Percentiles rank a stretch among this genome's conserved stretches.
These are phyloP conservation scores for Muraenolepis orangiensis DNA, from an alignment of 2,797 vertebrate species.

Conservation along the genomic window DNA sequence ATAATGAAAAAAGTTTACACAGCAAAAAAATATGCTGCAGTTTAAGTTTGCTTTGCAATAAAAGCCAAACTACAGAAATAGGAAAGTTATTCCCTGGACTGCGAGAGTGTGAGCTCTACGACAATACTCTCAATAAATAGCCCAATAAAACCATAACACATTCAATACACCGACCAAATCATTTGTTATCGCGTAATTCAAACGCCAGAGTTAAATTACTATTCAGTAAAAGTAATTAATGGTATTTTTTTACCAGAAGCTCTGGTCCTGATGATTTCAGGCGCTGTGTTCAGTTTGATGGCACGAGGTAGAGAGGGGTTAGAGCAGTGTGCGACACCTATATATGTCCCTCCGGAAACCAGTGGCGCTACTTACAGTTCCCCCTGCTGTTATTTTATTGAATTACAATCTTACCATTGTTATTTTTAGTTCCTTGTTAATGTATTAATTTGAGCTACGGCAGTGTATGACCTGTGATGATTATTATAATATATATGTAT, in stretches of 20 bases:
- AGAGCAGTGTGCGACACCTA: slow-evolving; percentile 13
- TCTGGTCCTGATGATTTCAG: neutral
- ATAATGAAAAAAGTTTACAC: too few species aligned
- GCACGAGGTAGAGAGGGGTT: slow-evolving; percentile 23
- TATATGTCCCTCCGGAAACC: slow-evolving; percentile 43
- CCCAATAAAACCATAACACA: neutral
- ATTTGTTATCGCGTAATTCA: neutral
- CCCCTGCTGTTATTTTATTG: slow-evolving; percentile 27
- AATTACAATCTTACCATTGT: neutral
- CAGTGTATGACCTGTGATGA: neutral
- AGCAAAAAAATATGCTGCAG: too few species aligned
- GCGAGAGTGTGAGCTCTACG: too few species aligned
- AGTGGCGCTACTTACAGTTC: slow-evolving; percentile 40
- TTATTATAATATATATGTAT: too few species aligned
- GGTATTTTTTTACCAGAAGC: slow-evolving; percentile 22
- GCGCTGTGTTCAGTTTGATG: slow-evolving; percentile 32
- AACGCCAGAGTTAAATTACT: neutral
- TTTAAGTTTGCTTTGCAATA: too few species aligned
- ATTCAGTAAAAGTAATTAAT: slow-evolving; percentile 26
- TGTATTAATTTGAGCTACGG: neutral
- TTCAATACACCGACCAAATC: neutral
- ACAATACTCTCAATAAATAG: neutral
- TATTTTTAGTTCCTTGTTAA: neutral
- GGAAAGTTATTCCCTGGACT: too few species aligned
- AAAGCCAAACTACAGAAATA: neutral